Conservation (phyloP, 1,140 invertebrate species). For the Scylla paramamosain region DNA sequence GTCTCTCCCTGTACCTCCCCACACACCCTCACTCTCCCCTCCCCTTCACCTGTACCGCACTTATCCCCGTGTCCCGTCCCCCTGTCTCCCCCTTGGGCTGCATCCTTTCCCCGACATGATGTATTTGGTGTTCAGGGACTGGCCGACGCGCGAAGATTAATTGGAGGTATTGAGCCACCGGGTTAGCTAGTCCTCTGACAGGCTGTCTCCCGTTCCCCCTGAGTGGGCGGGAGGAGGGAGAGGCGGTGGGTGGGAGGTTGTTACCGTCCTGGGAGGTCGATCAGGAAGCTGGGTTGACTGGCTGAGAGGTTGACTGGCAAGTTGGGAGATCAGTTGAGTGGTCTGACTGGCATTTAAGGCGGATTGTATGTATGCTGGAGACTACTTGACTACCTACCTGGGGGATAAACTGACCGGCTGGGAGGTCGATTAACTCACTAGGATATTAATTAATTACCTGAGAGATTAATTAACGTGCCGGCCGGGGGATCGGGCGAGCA, state of each 20-base stretch:
- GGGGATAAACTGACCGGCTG: not conserved
- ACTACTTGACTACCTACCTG: not conserved
- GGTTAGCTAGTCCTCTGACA: not conserved
- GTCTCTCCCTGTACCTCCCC: too few species aligned
- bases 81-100: not conserved
- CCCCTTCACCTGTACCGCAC: not conserved
- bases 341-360: not conserved
- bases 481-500: not conserved
- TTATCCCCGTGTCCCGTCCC: not conserved
- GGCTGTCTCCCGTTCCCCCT: not conserved
- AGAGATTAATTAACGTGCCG: not conserved
- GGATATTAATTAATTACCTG: not conserved
- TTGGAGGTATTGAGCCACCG: not conserved
- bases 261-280: not conserved
- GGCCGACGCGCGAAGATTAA: not conserved
- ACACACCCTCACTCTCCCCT: not conserved
- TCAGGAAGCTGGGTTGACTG: not conserved
- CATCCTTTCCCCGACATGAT: not conserved
- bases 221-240: not conserved
- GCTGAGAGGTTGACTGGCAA: not conserved
- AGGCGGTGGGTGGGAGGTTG: not conserved
- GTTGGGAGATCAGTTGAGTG: not conserved
- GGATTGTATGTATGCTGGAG: not conserved
- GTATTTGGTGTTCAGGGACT: constrained; percentile 2
- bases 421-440: not conserved